Conservation (phyloP, 2,888 invertebrate genomes). For the Octodonta nipae region DNA sequence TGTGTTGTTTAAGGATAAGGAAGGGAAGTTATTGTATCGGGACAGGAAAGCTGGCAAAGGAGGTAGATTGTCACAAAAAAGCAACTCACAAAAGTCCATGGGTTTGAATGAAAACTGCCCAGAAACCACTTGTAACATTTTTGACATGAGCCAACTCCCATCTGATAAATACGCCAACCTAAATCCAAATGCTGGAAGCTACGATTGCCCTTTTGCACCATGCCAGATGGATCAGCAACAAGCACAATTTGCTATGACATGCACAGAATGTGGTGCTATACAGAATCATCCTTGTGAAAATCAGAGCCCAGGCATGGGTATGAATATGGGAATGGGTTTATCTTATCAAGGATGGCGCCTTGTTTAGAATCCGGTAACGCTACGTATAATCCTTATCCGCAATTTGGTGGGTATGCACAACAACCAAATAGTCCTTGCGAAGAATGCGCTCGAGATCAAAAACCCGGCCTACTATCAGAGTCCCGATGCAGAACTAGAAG, state of each 20-base stretch:
- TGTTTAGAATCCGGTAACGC: conserved; percentile 18
- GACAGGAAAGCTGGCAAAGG: conserved; percentile 28
- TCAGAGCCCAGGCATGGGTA: conserved; percentile 5
- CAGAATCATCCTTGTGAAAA: conserved; percentile 10
- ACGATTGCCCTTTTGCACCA: too few relatives aligned
- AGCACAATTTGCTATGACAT: conserved; percentile 12
- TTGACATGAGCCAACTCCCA: too few relatives aligned
- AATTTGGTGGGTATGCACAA: too few relatives aligned
- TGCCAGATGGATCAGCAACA: too few relatives aligned
- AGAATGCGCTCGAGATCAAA: conserved; percentile 3
- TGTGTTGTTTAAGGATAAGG: conserved; percentile 35
- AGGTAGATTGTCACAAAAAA: too few relatives aligned
- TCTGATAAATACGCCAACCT: too few relatives aligned
- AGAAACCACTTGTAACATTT: too few relatives aligned
- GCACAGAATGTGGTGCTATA: conserved; percentile 17
- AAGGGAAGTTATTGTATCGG: conserved; percentile 33
- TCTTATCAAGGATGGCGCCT: too few relatives aligned
- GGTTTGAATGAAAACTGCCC: too few relatives aligned
- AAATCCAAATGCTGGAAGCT: too few relatives aligned
- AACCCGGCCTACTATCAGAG: conserved; percentile 4
- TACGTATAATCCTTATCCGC: conserved; percentile 10
- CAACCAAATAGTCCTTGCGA: conserved; percentile 8
- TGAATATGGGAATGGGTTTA: conserved; percentile 4
- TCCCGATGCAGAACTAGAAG: conserved; percentile 11
- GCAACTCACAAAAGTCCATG: too few relatives aligned